A percentile compares a stretch with the other conserved stretches of the same genome.
phyloP scores from a whole-genome alignment of 1,140 invertebrate species.

The Drosophila nigrodunni region DNA sequence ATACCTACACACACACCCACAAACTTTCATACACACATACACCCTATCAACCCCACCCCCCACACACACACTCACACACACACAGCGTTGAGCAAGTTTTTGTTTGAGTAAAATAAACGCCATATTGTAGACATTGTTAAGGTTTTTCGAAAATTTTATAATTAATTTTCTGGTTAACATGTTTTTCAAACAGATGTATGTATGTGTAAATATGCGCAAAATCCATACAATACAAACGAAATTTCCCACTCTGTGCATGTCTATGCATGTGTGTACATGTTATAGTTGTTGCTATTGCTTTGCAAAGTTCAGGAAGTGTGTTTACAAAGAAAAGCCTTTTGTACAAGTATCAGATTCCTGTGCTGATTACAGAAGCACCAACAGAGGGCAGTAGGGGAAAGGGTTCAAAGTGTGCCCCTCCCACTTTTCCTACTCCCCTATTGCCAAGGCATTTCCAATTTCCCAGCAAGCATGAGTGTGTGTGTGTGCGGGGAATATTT shows the following conservation, averaged over 20 bases:
- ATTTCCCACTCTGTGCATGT: not conserved
- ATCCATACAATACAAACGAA: constrained; percentile 61
- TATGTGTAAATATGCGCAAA: constrained; percentile 75
- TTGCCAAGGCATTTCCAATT: constrained; percentile 19
- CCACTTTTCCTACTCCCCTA: too few relatives aligned
- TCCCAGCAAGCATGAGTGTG: constrained; percentile 1
- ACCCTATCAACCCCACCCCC: not conserved
- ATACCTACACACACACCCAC: not conserved
- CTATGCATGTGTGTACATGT: constrained; percentile 24
- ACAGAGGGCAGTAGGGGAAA: constrained; percentile 15
- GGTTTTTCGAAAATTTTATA: constrained; percentile 82
- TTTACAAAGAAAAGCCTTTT: constrained; percentile 82
- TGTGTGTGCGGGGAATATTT: constrained; percentile 63
- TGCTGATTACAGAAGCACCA: constrained; percentile 76
- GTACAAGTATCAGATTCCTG: constrained; percentile 81
- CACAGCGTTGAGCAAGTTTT: constrained; percentile 62
- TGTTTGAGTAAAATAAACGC: constrained; percentile 79
- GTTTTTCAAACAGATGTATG: constrained; percentile 72
- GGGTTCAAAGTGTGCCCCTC: constrained; percentile 3
- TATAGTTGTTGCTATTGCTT: constrained; percentile 48
- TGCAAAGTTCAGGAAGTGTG: constrained; percentile 79
- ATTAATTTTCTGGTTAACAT: constrained; percentile 83
- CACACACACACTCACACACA: not conserved
- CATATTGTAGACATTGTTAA: constrained; percentile 82
- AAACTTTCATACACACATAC: not conserved